Evolutionary conservation across 2,113 vertebrate species (phyloP).

Genomic region (Brachyhypopomus occidentalis): DNA sequence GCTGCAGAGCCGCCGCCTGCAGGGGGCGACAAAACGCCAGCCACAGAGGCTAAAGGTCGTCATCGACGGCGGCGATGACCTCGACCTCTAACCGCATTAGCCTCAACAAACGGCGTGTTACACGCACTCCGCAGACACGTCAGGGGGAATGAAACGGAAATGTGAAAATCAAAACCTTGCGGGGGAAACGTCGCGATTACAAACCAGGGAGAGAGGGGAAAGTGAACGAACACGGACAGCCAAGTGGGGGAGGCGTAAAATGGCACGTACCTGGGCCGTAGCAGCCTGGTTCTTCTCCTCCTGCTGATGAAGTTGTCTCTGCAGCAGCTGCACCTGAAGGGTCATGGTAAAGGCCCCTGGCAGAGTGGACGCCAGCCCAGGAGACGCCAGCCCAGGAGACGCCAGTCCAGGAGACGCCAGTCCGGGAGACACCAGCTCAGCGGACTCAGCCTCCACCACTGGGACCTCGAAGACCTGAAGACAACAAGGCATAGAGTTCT

Average conservation of each 20-base stretch:
- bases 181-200: no score
- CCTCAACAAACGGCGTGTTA: no score
- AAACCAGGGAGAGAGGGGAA: no score
- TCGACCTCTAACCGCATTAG: no score
- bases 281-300: constrained; percentile 90
- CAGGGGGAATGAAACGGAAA: no score
- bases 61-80: no score
- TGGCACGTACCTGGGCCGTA: constrained; percentile 81
- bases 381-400: no score
- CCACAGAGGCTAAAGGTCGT: background rate
- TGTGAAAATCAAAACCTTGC: no score
- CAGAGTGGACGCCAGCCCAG: no score
- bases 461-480: constrained; percentile 71
- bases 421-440: constrained; percentile 6
- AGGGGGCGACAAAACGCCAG: constrained; percentile 5
- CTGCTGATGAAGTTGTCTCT: constrained; percentile 93
- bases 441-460: constrained; percentile 66
- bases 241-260: background rate
- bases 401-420: constrained; percentile 22
- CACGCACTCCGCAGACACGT: no score
- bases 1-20: constrained; percentile 90
- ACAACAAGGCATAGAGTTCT: background rate
- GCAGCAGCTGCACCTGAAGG: constrained; percentile 89
- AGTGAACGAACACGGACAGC: no score
- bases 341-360: constrained; percentile 76